These are phyloP conservation scores for Enteromius unitaeniatus DNA, from an alignment of 2,797 vertebrate genomes.

Conservation along the genomic window DNA sequence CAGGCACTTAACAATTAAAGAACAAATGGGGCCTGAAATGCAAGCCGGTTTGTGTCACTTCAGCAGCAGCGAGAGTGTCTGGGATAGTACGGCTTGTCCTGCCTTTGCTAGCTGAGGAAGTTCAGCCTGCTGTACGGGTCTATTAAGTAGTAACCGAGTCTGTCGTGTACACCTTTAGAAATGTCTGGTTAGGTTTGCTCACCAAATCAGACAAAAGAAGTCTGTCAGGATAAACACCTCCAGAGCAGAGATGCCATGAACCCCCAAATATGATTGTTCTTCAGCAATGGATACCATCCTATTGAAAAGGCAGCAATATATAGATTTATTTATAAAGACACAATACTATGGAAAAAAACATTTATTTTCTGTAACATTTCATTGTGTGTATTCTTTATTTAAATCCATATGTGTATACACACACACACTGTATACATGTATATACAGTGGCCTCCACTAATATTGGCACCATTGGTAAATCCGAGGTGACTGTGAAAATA, in stretches of 20 bases:
- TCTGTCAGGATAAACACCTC: constrained; percentile 16
- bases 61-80: not conserved
- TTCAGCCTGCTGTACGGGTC: not conserved
- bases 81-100: not conserved
- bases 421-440: too few species aligned
- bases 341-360: not conserved
- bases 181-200: constrained; percentile 19
- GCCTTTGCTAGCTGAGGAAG: constrained; percentile 25
- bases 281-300: not conserved
- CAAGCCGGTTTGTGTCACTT: constrained; percentile 23
- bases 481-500: too few species aligned
- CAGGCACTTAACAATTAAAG: constrained; percentile 63
- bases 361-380: not conserved
- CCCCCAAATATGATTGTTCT: not conserved
- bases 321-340: not conserved
- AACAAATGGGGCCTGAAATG: constrained; percentile 58
- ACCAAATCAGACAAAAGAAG: constrained; percentile 28
- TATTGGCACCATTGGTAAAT: too few species aligned
- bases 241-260: not conserved
- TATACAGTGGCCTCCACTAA: too few species aligned
- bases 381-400: too few species aligned
- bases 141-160: constrained; percentile 1
- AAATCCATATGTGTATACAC: too few species aligned
- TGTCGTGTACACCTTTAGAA: constrained; percentile 10
- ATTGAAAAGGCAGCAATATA: not conserved